Evolutionary conservation across 1,140 invertebrate genomes (phyloP).

Genomic region (Drosophila tristis): DNA sequence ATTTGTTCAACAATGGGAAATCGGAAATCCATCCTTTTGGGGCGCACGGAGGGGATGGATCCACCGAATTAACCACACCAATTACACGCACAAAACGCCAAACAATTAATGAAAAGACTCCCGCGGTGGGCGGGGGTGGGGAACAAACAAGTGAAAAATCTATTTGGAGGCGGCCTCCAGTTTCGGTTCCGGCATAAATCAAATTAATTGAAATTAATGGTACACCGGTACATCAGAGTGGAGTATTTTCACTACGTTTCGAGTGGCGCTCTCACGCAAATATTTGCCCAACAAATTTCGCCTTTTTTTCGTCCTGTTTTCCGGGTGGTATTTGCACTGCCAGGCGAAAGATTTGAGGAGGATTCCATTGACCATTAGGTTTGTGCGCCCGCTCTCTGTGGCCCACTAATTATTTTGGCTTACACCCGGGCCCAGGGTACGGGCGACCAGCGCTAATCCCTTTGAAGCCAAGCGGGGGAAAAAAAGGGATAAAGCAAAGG

Average conservation of each 20-base stretch:
- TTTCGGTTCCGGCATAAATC: conserved; percentile 68
- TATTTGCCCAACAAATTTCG: conserved; percentile 44
- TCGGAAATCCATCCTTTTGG: conserved; percentile 1
- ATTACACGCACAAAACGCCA: conserved; percentile 61
- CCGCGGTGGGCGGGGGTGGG: background rate
- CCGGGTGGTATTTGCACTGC: conserved; percentile 14
- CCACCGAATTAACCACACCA: conserved; percentile 53
- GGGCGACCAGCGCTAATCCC: conserved; percentile 41
- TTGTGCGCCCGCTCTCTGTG: conserved; percentile 24
- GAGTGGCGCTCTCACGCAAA: conserved; percentile 54
- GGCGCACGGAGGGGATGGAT: background rate
- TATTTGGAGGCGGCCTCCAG: conserved; percentile 41
- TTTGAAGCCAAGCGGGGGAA: conserved; percentile 42
- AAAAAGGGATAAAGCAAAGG: conserved; percentile 42
- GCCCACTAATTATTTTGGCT: conserved; percentile 73
- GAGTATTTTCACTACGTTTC: conserved; percentile 24
- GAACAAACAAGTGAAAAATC: conserved; percentile 46
- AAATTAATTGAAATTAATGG: conserved; percentile 80
- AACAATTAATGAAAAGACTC: conserved; percentile 61
- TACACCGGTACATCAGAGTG: conserved; percentile 29
- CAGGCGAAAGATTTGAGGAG: conserved; percentile 17
- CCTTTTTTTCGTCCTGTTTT: conserved; percentile 18
- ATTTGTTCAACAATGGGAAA: conserved; percentile 60
- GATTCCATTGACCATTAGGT: conserved; percentile 44
- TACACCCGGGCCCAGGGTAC: conserved; percentile 19